These are phyloP conservation scores for Dynastes hyllus DNA, from an alignment of 2,888 invertebrate genomes.

Conservation along the genomic window DNA sequence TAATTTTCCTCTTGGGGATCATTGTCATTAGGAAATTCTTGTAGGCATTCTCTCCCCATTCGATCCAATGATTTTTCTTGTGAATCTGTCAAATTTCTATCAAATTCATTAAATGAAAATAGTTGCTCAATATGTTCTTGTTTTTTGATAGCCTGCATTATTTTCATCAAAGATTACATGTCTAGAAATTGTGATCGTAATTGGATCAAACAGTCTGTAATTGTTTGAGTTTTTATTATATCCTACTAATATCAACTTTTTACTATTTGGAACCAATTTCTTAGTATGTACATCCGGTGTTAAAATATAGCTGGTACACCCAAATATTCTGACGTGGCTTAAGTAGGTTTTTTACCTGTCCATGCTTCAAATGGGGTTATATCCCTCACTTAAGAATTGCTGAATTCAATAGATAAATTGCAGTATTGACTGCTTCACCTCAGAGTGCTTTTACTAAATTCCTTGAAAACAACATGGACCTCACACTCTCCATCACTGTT, in stretches of 20 bases:
- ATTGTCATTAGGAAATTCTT: too few species aligned
- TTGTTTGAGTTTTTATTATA: conserved; percentile 46
- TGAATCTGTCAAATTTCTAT: too few species aligned
- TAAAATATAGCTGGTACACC: conserved; percentile 25
- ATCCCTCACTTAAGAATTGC: neutral
- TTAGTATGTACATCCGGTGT: neutral
- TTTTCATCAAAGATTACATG: conserved; percentile 54
- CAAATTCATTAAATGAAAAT: too few species aligned
- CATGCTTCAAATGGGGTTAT: conserved; percentile 58
- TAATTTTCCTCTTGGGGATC: too few species aligned
- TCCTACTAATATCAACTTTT: conserved; percentile 38
- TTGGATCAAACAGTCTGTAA: conserved; percentile 57
- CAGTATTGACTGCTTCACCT: conserved; percentile 63
- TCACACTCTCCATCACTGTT: conserved; percentile 52
- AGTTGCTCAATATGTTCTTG: too few species aligned
- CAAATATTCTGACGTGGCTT: neutral
- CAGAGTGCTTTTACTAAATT: conserved; percentile 36
- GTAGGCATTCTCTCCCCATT: too few species aligned
- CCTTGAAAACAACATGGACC: conserved; percentile 51
- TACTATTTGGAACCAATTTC: conserved; percentile 46
- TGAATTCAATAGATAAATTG: conserved; percentile 62
- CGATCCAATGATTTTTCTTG: too few species aligned
- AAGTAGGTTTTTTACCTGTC: conserved; percentile 20
- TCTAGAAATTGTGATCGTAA: conserved; percentile 55
- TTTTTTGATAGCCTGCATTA: conserved; percentile 58